These are phyloP conservation scores for Eurypyga helias DNA, from an alignment of 2,113 vertebrate genomes.

Conservation along the genomic window DNA sequence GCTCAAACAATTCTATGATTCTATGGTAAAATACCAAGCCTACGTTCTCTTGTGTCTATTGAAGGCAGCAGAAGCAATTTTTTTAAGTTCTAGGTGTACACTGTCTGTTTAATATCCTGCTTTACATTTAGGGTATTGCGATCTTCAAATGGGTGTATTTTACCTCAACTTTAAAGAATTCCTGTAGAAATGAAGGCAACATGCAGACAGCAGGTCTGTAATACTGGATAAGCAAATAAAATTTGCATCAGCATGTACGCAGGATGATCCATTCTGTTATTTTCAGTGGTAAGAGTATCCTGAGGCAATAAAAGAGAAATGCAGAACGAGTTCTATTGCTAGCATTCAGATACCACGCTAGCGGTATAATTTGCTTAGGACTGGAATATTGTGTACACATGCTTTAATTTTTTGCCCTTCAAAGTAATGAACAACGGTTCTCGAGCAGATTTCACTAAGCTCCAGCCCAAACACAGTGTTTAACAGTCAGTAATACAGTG, in stretches of 20 bases:
- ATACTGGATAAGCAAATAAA: neutral
- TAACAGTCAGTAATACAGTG: neutral
- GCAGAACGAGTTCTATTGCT: neutral
- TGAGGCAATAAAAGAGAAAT: neutral
- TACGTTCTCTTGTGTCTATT: neutral
- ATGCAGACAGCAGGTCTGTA: neutral
- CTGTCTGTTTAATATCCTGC: neutral
- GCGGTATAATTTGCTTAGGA: neutral
- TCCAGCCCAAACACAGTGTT: neutral
- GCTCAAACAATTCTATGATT: neutral
- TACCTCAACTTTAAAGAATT: neutral
- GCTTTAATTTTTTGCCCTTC: neutral
- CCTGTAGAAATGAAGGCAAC: neutral
- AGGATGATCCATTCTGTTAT: neutral
- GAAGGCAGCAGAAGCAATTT: neutral
- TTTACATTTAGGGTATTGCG: neutral
- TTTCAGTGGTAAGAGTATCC: neutral
- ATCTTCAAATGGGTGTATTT: neutral
- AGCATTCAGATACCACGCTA: neutral
- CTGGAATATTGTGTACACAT: neutral
- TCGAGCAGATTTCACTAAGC: neutral
- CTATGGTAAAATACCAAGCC: neutral
- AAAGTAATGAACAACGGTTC: neutral
- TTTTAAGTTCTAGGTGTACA: neutral
- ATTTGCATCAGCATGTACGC: neutral